Evolutionary conservation across 2,888 invertebrate genomes (phyloP).

Genomic region (Dastarcus helophoroides): DNA sequence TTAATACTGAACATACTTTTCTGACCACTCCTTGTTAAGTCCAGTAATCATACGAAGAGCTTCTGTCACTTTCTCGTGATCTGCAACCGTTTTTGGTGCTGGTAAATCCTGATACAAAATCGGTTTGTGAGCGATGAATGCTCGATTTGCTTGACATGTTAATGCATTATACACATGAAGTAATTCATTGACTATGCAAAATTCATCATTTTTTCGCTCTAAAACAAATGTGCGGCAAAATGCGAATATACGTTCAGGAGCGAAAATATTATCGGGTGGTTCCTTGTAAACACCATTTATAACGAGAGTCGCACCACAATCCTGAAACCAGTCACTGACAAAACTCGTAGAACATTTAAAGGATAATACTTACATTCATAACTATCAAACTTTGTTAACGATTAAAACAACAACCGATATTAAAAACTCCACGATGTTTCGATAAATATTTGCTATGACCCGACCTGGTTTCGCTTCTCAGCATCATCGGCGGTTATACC

Average conservation of each 20-base stretch:
- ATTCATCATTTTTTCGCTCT: slow-evolving; percentile 39
- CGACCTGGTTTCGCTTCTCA: too few relatives aligned
- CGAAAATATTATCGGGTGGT: slow-evolving; percentile 38
- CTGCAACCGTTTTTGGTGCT: slow-evolving; percentile 19
- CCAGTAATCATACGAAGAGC: slow-evolving; percentile 25
- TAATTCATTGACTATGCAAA: slow-evolving; percentile 57
- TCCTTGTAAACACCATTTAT: slow-evolving; percentile 57
- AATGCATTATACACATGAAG: slow-evolving; percentile 44
- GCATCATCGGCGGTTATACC: too few relatives aligned
- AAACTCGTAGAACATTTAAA: too few relatives aligned
- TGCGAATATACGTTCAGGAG: slow-evolving; percentile 40
- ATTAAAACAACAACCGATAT: too few relatives aligned
- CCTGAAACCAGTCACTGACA: slow-evolving; percentile 25
- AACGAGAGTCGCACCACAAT: slow-evolving; percentile 41
- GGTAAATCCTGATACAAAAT: slow-evolving; percentile 14
- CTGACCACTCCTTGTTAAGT: slow-evolving; percentile 28
- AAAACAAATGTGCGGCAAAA: slow-evolving; percentile 51
- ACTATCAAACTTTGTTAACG: too few relatives aligned
- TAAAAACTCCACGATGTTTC: too few relatives aligned
- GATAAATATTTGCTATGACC: too few relatives aligned
- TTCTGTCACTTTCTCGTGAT: slow-evolving; percentile 23
- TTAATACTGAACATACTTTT: slow-evolving; percentile 23
- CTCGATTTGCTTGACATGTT: slow-evolving; percentile 20
- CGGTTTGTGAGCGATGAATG: slow-evolving; percentile 23
- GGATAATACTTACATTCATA: too few relatives aligned